phyloP scores from a whole-genome alignment of 2,113 vertebrate genomes.

The Carassius gibelio region DNA sequence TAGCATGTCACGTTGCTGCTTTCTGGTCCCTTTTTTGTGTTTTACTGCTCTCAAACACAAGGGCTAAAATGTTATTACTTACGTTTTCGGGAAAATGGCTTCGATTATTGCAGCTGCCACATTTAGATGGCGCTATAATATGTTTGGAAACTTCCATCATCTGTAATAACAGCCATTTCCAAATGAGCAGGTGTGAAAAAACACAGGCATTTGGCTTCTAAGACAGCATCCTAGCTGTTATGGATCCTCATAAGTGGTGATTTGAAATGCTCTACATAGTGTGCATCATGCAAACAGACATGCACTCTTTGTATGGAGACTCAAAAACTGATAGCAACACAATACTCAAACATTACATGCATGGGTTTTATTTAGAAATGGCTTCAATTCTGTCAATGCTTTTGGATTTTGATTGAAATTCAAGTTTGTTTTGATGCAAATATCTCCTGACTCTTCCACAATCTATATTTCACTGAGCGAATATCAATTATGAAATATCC shows the following conservation, averaged over 20 bases:
- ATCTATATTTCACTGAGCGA: no score
- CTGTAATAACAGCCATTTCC: neutral
- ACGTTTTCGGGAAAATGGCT: conserved; percentile 24
- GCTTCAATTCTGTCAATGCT: neutral
- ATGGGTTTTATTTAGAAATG: neutral
- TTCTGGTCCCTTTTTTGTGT: conserved; percentile 9
- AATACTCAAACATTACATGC: neutral
- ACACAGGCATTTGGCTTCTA: neutral
- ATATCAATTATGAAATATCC: no score
- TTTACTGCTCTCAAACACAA: conserved; percentile 34
- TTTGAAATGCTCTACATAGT: neutral
- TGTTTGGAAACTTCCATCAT: conserved; percentile 2
- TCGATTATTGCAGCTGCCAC: neutral
- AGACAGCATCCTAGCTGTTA: neutral
- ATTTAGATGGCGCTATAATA: conserved; percentile 11
- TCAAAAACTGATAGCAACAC: neutral
- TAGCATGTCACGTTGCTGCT: neutral
- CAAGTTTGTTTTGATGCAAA: no score
- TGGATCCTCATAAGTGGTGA: neutral
- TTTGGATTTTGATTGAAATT: neutral
- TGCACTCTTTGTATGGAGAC: neutral
- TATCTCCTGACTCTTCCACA: no score
- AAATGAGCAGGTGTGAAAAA: conserved; percentile 11
- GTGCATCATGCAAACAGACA: neutral
- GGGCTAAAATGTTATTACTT: neutral